Evolutionary conservation across 92 coral and sea anemone species (phyloP), one percentile per base, ranked within the genome.

Genomic region (Pocillopora meandrina): DNA sequence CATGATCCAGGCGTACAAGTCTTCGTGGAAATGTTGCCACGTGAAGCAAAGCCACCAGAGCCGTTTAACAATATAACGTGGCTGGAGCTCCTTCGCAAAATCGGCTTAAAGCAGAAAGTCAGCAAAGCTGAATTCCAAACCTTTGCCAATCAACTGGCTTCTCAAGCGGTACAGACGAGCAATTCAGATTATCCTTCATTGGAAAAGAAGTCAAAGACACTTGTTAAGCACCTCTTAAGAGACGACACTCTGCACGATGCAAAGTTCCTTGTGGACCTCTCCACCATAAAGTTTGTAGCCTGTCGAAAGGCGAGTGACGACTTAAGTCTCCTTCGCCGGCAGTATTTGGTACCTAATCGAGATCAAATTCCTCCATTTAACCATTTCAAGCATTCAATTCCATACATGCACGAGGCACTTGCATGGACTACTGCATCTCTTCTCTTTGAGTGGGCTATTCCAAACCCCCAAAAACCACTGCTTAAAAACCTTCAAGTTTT

Each of bases 401-500:
- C 90, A 60, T 33, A 87, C 70, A 66, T 64, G 23, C 61, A 85
- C 23, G 90, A 88, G 56, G 69, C 72, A 35, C 64, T 93, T 69
- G 92, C 90, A 1, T 95, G 98, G 98, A 88, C 93, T 55, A 79
- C 97, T 65, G 97, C 95, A 8, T 20, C 89, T 66, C 92, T 95
- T 59, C 88, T 95, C 9, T 92, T 90, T 14, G 17, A 34, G 33
- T 95, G 93, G 92, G 89, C 89, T 9, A 77, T 78, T 72, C 80
- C 85, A 31, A 68, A 74, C 35, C n/a, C 31, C 0, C 35, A 9
- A 9, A 34, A 36, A 2, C 35, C 62, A 75, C 23, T 57, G 23
- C 83, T 66, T 1, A 15, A 33, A 66, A 60, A 49, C 55, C 85
- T 95, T 17, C 83, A 86, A 5, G 87, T 95, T 66, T 82, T 80